Percentiles rank a stretch among this genome's conserved stretches.
Conservation (phyloP, 2,113 vertebrate genomes). For the Physeter macrocephalus region DNA sequence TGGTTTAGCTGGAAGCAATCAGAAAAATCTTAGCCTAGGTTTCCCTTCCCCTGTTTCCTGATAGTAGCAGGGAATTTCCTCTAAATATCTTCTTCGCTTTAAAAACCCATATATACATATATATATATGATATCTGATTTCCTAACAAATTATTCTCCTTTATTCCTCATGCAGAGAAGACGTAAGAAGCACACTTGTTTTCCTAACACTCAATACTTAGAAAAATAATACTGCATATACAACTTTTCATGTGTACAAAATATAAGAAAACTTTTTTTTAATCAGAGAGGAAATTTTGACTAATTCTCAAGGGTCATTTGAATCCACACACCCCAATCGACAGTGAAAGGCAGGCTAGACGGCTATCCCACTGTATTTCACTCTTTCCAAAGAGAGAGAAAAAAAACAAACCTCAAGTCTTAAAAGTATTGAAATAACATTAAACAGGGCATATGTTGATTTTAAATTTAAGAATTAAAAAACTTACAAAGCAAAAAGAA, state of each 20-base stretch:
- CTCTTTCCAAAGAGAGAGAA: not conserved
- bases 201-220: not conserved
- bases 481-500: not conserved
- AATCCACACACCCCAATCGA: not conserved
- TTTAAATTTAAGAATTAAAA: not conserved
- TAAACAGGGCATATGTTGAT: not conserved
- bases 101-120: constrained; percentile 64
- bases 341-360: not conserved
- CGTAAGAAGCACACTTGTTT: constrained; percentile 58
- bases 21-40: constrained; percentile 66
- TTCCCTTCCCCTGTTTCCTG: constrained; percentile 78
- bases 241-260: constrained; percentile 17
- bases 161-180: constrained; percentile 47
- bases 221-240: constrained; percentile 19
- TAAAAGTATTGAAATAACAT: not conserved
- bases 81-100: constrained; percentile 79
- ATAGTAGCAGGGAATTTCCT: constrained; percentile 85
- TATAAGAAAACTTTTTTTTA: not conserved
- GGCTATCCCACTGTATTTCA: not conserved
- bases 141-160: constrained; percentile 70
- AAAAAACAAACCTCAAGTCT: not conserved
- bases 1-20: constrained; percentile 76
- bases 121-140: constrained; percentile 62
- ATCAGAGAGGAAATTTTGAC: not conserved
- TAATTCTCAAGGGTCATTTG: not conserved